phyloP scores from a whole-genome alignment of 1,140 invertebrate genomes.

The Mya arenaria region DNA sequence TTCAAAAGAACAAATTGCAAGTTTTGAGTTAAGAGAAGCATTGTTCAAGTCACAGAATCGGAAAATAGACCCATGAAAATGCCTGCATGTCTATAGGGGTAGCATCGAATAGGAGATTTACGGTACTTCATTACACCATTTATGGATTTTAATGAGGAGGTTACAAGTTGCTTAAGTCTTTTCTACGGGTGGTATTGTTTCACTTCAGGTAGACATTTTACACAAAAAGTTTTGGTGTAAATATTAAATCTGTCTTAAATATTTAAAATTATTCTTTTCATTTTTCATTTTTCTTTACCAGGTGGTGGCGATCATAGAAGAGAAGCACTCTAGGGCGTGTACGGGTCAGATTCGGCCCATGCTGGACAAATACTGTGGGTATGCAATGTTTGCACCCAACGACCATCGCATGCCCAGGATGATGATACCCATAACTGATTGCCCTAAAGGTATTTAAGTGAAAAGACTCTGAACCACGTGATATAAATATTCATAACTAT shows the following conservation, averaged over 20 bases:
- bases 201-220: background rate
- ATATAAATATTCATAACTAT: too few relatives aligned
- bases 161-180: background rate
- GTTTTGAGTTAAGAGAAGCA: too few relatives aligned
- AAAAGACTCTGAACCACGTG: too few relatives aligned
- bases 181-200: background rate
- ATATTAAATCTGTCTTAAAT: too few relatives aligned
- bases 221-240: too few relatives aligned
- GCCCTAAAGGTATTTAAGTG: slow-evolving; percentile 82
- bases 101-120: background rate
- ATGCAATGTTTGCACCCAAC: slow-evolving; percentile 86
- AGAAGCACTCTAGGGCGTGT: slow-evolving; percentile 85
- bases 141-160: background rate
- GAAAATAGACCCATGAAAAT: too few relatives aligned
- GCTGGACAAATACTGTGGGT: slow-evolving; percentile 83
- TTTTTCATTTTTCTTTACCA: slow-evolving; percentile 57
- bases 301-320: slow-evolving; percentile 83
- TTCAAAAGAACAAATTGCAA: too few relatives aligned
- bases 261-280: background rate
- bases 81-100: too few relatives aligned
- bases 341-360: slow-evolving; percentile 86
- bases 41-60: too few relatives aligned
- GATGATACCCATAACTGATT: slow-evolving; percentile 84
- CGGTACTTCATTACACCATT: background rate
- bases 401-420: slow-evolving; percentile 89